phyloP scores from a whole-genome alignment of 2,888 invertebrate genomes.

The Vandiemenella viatica region DNA sequence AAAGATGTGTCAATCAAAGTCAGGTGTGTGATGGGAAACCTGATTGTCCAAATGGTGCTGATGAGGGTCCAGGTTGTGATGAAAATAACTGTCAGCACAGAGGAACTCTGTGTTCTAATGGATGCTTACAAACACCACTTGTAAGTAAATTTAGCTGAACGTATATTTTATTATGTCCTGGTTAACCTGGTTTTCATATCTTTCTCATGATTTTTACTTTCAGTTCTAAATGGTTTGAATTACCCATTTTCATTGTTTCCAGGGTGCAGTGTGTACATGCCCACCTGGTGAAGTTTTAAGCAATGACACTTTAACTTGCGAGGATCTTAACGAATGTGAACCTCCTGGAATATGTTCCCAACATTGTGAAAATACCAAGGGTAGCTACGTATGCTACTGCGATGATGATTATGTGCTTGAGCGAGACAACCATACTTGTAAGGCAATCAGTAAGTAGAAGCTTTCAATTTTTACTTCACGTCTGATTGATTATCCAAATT shows the following conservation, averaged over 20 bases:
- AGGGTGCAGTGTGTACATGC: slow-evolving; percentile 80
- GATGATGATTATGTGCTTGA: slow-evolving; percentile 68
- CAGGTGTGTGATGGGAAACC: slow-evolving; percentile 74
- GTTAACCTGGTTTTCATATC: neutral
- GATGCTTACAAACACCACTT: slow-evolving; percentile 69
- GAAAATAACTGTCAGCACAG: slow-evolving; percentile 63
- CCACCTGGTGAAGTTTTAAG: slow-evolving; percentile 72
- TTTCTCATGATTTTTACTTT: neutral
- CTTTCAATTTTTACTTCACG: too few relatives aligned
- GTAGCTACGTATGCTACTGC: slow-evolving; percentile 79
- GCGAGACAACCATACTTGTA: slow-evolving; percentile 73
- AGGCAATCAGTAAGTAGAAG: slow-evolving; percentile 49
- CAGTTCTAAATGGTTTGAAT: neutral
- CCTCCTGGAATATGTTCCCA: slow-evolving; percentile 87
- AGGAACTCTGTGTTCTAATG: slow-evolving; percentile 62
- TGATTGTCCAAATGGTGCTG: slow-evolving; percentile 87
- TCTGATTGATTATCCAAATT: too few relatives aligned
- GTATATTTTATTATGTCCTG: neutral
- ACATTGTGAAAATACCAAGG: slow-evolving; percentile 75
- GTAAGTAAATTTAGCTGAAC: slow-evolving; percentile 18
- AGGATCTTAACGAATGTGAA: slow-evolving; percentile 75
- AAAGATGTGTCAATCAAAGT: slow-evolving; percentile 70
- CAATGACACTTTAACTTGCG: slow-evolving; percentile 49
- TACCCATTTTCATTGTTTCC: slow-evolving; percentile 4
- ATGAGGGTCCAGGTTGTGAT: slow-evolving; percentile 86